These are phyloP conservation scores for Rhizomys pruinosus DNA, from an alignment of 2,113 vertebrate genomes.

Conservation along the genomic window DNA sequence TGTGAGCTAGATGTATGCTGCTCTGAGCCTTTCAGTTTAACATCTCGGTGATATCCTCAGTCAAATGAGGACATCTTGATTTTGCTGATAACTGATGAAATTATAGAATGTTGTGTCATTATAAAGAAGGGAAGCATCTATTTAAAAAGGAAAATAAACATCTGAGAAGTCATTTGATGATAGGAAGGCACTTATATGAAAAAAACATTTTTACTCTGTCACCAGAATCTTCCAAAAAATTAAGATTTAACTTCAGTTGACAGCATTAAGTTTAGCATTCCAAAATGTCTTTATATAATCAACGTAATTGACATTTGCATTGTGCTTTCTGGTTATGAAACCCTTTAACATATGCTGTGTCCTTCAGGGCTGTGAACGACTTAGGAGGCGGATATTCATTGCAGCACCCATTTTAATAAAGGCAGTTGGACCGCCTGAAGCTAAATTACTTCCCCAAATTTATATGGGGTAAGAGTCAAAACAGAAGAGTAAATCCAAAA, in stretches of 20 bases:
- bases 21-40: not conserved
- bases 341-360: not conserved
- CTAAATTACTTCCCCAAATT: not conserved
- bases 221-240: conserved; percentile 30
- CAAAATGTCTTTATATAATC: conserved; percentile 31
- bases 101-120: conserved; percentile 54
- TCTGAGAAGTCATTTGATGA: conserved; percentile 49
- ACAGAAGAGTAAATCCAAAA: not conserved
- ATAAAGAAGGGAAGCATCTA: conserved; percentile 67
- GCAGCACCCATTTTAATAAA: not conserved
- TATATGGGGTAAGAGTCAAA: not conserved
- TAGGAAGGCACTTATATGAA: not conserved
- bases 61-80: conserved; percentile 69
- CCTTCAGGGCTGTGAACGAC: not conserved
- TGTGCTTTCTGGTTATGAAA: conserved; percentile 31
- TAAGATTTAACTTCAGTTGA: conserved; percentile 21
- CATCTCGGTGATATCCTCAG: conserved; percentile 41
- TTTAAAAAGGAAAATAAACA: conserved; percentile 69
- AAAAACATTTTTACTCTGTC: conserved; percentile 40
- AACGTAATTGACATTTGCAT: conserved; percentile 37
- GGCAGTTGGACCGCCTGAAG: not conserved
- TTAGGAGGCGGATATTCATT: not conserved
- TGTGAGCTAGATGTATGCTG: not conserved
- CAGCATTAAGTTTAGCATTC: conserved; percentile 8
- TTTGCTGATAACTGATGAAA: conserved; percentile 62